phyloP scores from a whole-genome alignment of 2,888 invertebrate species.

The Uropetala carovei region DNA sequence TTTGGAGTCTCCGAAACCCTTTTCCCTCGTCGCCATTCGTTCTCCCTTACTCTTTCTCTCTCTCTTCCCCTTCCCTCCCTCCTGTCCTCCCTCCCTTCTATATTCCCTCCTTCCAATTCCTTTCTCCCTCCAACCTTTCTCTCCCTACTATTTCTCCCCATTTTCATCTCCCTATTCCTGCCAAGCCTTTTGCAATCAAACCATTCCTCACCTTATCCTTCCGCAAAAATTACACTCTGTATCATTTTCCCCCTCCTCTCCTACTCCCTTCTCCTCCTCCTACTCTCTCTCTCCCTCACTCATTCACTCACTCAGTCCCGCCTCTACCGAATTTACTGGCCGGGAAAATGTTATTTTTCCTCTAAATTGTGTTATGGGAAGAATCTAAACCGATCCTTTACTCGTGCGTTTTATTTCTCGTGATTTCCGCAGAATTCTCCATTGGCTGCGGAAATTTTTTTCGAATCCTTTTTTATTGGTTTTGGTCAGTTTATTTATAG shows the following conservation, averaged over 20 bases:
- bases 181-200: slow-evolving; percentile 47
- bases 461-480: no score
- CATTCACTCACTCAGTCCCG: not conserved
- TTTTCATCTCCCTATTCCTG: not conserved
- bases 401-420: not conserved
- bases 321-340: not conserved
- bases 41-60: not conserved
- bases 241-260: not conserved
- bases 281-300: not conserved
- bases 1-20: slow-evolving; percentile 17
- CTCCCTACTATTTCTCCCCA: not conserved
- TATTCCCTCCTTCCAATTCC: not conserved
- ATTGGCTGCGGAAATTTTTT: no score
- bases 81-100: not conserved
- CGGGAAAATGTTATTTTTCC: not conserved
- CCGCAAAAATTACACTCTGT: not conserved
- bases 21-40: not conserved
- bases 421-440: slow-evolving; percentile 10
- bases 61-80: not conserved
- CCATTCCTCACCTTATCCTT: slow-evolving; percentile 34
- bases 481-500: no score
- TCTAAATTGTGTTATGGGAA: not conserved
- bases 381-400: not conserved
- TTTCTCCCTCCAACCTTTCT: not conserved
- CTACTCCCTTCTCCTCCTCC: no score